Base-by-base conservation (phyloP, 2,797 vertebrate species). In the Mus spretus region DNA sequence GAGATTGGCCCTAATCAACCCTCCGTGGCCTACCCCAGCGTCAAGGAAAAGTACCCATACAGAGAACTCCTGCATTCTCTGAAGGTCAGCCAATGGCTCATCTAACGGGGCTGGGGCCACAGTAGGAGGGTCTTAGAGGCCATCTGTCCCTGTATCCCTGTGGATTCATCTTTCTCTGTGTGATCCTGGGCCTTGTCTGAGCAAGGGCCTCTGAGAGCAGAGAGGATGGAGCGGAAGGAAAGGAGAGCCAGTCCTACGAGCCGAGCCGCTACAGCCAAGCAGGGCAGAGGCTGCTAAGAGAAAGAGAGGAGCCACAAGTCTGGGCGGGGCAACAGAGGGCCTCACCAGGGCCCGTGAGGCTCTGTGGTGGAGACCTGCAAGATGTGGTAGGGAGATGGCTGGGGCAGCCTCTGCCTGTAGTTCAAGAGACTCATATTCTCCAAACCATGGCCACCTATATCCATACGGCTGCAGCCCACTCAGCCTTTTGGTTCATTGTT, bases 321-420 rank as follows among this genome's bases (percentile, higher is more conserved):
- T 40, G 59, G 65, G 53, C 1, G 20, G n/a, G 47, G 28, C 40
- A 4, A 1, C 37, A 4, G 44, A 67, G 19, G 57, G 28, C 55
- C 44, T 28, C 8, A 8, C 53, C 3, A 4, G 61, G n/a, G 44
- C 26, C 53, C 15, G 2, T 2, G 31, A 61, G 59, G 24, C 59
- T 61, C 22, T 19, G 6, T 59, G 37, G 0, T 4, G n/a, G 5
- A 20, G 28, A n/a, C 10, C 1, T 1, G 20, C 20, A 63, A 5
- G 5, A 28, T 37, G 14, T 37, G 14, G 1, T 14, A 55, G 82
- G 37, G 61, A 87, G 40, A 53, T 19, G 57, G 78, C 79, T 3
- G n/a, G 47, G 79, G 53, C 26, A 20, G 31, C 65, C 53, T 24
- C 12, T 6, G 83, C 34, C 34, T 40, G 15, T 11, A 70, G n/a